Evolutionary conservation across 2,888 invertebrate species (phyloP), one percentile per base, ranked within the genome.

Genomic region (Lepidonotus clava): DNA sequence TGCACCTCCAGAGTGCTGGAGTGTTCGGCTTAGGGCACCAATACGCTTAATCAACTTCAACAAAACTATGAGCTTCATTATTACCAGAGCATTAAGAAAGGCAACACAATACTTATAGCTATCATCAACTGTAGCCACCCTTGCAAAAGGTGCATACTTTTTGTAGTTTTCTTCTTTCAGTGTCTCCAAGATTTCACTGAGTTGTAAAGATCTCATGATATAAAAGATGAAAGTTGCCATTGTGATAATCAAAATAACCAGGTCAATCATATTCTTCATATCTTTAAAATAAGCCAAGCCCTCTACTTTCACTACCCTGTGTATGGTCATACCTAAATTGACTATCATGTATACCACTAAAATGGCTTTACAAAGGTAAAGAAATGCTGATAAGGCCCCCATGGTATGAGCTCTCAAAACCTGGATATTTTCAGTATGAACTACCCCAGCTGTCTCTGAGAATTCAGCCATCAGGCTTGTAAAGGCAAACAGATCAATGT

Each of bases 211-310:
- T 21, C 84, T 61, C 41, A 66, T 36, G 40, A n/a, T 36, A 66
- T 61, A 84, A 36, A 84, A 28, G 76, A 83, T 85, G 85, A 36
- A 85, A 28, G 66, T 41, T 85, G 41, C 86, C 86, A 84, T 84
- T 83, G 40, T 84, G 40, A 88, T 83, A 21, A 85, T 46, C 5
- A 88, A 36, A 0, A 88, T 67, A 18, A 86, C 53, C 46, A 89
- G 61, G 67, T 89, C 86, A 36, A 89, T 83, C n/a, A 87, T 56
- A 40, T 87, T 86, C 5, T 36, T 66, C 11, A 83, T 40, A 11
- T 87, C 85, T 53, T 76, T 76, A 34, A 76, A 76, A 38, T 40
- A 38, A 28, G 36, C 36, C 21, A 2, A 36, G 0, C 40, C 40
- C 36, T 34, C 76, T 40, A 36, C 5, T 24, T 76, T 76, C 0